These are phyloP conservation scores for Drosophila azteca DNA, from an alignment of 1,140 invertebrate genomes.

Conservation along the genomic window DNA sequence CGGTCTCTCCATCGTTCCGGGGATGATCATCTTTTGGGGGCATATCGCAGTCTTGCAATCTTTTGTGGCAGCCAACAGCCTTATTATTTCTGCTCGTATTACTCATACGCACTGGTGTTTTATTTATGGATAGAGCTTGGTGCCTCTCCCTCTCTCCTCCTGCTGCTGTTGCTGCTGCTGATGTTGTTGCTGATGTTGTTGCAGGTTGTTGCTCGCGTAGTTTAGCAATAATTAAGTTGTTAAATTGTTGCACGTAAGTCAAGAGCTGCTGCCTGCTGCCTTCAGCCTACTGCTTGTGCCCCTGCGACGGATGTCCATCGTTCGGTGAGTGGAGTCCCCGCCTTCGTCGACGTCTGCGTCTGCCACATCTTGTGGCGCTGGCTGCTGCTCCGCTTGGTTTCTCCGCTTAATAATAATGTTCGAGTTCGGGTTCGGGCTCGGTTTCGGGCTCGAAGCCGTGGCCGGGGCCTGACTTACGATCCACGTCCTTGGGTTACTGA, in stretches of 20 bases:
- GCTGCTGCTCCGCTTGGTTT: slow-evolving; percentile 43
- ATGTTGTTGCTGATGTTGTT: slow-evolving; percentile 49
- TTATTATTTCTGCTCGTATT: slow-evolving; percentile 66
- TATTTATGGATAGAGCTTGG: slow-evolving; percentile 65
- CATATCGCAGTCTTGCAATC: slow-evolving; percentile 65
- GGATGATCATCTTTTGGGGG: slow-evolving; percentile 69
- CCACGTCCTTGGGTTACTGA: slow-evolving; percentile 82
- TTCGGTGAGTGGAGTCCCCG: slow-evolving; percentile 23
- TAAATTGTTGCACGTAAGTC: slow-evolving; percentile 83
- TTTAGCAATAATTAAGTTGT: slow-evolving; percentile 84
- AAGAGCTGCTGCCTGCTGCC: slow-evolving; percentile 22
- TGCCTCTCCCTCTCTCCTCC: background rate
- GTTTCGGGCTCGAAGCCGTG: too few relatives aligned
- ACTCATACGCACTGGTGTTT: slow-evolving; percentile 77
- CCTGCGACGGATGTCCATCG: slow-evolving; percentile 17
- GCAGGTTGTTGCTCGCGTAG: slow-evolving; percentile 68
- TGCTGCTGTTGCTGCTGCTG: slow-evolving; percentile 21
- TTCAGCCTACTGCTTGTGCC: slow-evolving; percentile 8
- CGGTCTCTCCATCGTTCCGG: slow-evolving; percentile 7
- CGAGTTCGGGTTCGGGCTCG: too few relatives aligned
- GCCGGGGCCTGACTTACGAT: slow-evolving; percentile 68
- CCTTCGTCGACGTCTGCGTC: slow-evolving; percentile 12
- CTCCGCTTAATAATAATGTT: slow-evolving; percentile 80
- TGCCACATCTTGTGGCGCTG: too few relatives aligned
- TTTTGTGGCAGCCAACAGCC: slow-evolving; percentile 60